Conservation (phyloP, 2,888 invertebrate genomes). For the Colostygia pectinataria region DNA sequence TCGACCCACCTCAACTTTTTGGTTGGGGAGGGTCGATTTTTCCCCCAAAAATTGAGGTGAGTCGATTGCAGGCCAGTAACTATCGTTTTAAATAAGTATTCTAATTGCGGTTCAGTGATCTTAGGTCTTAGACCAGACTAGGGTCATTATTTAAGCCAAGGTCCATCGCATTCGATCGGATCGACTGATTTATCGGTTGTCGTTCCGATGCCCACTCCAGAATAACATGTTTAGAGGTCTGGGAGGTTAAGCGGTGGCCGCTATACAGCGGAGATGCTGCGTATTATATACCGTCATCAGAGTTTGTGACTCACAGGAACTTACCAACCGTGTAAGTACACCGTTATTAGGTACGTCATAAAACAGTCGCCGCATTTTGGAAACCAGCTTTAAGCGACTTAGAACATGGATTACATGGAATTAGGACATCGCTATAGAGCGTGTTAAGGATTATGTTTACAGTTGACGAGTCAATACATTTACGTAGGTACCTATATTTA, state of each 20-base stretch:
- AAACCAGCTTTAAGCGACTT: not conserved
- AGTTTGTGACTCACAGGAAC: too few relatives aligned
- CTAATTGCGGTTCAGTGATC: slow-evolving; percentile 19
- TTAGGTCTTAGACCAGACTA: slow-evolving; percentile 5
- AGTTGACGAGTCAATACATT: not conserved
- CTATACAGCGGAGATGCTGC: too few relatives aligned
- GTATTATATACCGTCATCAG: too few relatives aligned
- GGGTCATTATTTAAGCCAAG: slow-evolving; percentile 33
- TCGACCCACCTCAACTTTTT: too few relatives aligned
- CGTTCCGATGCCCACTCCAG: slow-evolving; percentile 36
- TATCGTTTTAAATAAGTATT: slow-evolving; percentile 37
- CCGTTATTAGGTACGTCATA: not conserved
- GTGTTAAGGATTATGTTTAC: not conserved
- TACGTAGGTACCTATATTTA: too few relatives aligned
- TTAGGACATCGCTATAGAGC: not conserved
- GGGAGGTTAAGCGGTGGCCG: slow-evolving; percentile 29
- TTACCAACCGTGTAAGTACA: too few relatives aligned
- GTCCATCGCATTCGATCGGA: slow-evolving; percentile 42
- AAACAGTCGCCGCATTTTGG: not conserved
- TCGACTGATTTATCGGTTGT: slow-evolving; percentile 64
- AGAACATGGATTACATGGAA: not conserved
- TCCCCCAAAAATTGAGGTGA: too few relatives aligned
- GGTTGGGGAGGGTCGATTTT: too few relatives aligned
- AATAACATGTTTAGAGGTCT: slow-evolving; percentile 43
- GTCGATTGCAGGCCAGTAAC: too few relatives aligned